Percentiles rank a stretch among this genome's conserved stretches.
These are phyloP conservation scores for Drosophila ohnishii DNA, from an alignment of 1,140 invertebrate genomes.

Conservation along the genomic window DNA sequence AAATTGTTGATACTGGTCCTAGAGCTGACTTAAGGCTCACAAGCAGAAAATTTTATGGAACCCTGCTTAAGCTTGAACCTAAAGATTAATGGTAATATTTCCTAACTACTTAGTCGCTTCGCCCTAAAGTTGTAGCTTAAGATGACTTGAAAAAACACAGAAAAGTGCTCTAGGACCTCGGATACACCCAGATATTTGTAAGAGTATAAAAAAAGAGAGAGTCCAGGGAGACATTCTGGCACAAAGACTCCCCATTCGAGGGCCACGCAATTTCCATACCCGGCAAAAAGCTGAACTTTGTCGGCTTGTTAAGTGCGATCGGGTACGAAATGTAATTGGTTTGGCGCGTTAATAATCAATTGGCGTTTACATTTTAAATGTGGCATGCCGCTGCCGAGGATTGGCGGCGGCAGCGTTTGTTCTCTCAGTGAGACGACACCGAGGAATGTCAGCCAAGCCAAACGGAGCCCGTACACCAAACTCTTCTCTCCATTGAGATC, in stretches of 20 bases:
- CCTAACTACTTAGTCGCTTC: neutral
- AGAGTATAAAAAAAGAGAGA: slow-evolving; percentile 16
- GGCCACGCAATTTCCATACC: slow-evolving; percentile 43
- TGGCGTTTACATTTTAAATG: slow-evolving; percentile 56
- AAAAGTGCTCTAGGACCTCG: neutral
- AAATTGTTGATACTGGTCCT: no score
- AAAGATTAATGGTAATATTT: no score
- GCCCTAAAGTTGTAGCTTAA: neutral
- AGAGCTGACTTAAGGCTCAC: no score
- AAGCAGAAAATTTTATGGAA: neutral
- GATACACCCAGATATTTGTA: neutral
- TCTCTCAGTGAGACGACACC: slow-evolving; percentile 44
- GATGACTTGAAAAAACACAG: neutral
- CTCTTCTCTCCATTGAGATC: slow-evolving; percentile 41
- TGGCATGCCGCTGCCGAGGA: slow-evolving; percentile 33
- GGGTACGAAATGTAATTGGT: slow-evolving; percentile 50
- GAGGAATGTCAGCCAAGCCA: slow-evolving; percentile 26
- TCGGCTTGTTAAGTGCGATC: slow-evolving; percentile 44
- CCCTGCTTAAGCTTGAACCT: neutral
- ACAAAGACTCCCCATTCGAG: slow-evolving; percentile 28
- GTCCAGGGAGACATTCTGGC: slow-evolving; percentile 16
- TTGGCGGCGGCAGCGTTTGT: slow-evolving; percentile 39
- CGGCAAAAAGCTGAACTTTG: slow-evolving; percentile 25
- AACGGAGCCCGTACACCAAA: slow-evolving; percentile 27
- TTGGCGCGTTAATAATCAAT: slow-evolving; percentile 56